Percentiles rank a stretch among this genome's conserved stretches.
Evolutionary conservation across 2,888 invertebrate species (phyloP).

Genomic region (Elysia crispata): DNA sequence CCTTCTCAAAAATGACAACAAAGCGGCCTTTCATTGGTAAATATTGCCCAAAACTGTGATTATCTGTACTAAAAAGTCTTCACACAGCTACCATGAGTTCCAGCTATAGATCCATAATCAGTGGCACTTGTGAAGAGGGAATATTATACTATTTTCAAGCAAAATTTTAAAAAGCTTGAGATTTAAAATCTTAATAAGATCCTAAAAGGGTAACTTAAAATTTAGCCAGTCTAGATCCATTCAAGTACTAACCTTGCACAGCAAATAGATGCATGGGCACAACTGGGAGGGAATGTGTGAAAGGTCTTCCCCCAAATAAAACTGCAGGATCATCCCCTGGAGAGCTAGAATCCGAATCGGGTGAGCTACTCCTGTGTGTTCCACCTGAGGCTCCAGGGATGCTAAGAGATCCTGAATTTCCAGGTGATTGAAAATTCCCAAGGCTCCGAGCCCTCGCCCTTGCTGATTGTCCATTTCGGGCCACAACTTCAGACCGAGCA

Average conservation of each 20-base stretch:
- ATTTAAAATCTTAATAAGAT: too few species aligned
- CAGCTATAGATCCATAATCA: too few species aligned
- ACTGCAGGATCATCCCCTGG: constrained; percentile 71
- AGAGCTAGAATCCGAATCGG: constrained; percentile 74
- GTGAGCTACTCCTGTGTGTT: constrained; percentile 68
- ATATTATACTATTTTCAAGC: too few species aligned
- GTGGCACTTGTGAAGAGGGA: too few species aligned
- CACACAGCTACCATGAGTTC: too few species aligned
- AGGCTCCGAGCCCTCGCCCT: constrained; percentile 71
- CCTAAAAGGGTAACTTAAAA: too few species aligned
- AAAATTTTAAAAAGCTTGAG: too few species aligned
- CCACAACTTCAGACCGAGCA: constrained; percentile 61
- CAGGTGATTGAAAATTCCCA: constrained; percentile 67
- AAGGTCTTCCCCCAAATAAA: constrained; percentile 56
- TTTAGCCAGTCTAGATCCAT: not conserved
- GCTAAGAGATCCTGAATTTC: constrained; percentile 63
- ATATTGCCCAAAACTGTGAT: too few species aligned
- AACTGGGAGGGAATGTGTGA: constrained; percentile 65
- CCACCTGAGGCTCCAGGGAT: constrained; percentile 71
- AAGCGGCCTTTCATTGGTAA: too few species aligned
- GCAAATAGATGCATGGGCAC: constrained; percentile 73
- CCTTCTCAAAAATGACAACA: too few species aligned
- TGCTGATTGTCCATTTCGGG: constrained; percentile 59
- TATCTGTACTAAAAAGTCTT: too few species aligned
- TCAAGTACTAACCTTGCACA: constrained; percentile 65